Evolutionary conservation across 2,797 vertebrate genomes (phyloP).

Genomic region (Coregonus sp.): DNA sequence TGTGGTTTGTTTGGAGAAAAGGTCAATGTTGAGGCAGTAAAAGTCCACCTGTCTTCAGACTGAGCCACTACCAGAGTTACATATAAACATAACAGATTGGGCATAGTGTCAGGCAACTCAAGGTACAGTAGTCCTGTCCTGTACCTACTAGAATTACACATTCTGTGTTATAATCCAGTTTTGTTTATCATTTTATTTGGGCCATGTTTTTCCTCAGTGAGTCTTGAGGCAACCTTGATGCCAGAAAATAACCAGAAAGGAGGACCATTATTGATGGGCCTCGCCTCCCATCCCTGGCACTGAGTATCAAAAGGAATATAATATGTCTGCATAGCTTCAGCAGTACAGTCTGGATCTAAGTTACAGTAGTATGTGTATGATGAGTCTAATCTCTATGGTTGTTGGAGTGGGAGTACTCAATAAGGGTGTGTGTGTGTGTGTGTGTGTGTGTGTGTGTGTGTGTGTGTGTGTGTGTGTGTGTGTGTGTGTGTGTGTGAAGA

Average conservation of each 20-base stretch:
- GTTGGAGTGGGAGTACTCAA: too few species aligned
- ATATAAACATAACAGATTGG: slow-evolving; percentile 24
- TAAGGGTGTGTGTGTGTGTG: too few species aligned
- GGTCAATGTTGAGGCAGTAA: slow-evolving; percentile 32
- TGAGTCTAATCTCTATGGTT: too few species aligned
- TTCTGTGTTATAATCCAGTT: neutral
- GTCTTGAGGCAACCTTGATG: neutral
- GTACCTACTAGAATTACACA: neutral
- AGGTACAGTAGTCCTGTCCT: neutral
- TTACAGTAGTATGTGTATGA: too few species aligned
- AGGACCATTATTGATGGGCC: neutral
- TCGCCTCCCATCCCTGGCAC: neutral
- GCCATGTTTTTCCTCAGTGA: neutral
- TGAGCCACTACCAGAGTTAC: slow-evolving; percentile 38
- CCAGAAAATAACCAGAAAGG: neutral
- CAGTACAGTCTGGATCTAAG: neutral
- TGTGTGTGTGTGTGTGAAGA: neutral
- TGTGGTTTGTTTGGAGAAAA: slow-evolving; percentile 22
- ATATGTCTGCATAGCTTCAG: neutral
- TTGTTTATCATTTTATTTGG: neutral
- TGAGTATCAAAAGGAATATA: neutral
- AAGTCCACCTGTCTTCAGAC: slow-evolving; percentile 63
- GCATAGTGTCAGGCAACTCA: slow-evolving; percentile 7
- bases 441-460: too few species aligned
- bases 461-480: neutral